A percentile compares a stretch with the other conserved stretches of the same genome.
These are phyloP conservation scores for Cyphomyrus plagiostoma DNA, from an alignment of 2,113 vertebrate genomes.

Conservation along the genomic window DNA sequence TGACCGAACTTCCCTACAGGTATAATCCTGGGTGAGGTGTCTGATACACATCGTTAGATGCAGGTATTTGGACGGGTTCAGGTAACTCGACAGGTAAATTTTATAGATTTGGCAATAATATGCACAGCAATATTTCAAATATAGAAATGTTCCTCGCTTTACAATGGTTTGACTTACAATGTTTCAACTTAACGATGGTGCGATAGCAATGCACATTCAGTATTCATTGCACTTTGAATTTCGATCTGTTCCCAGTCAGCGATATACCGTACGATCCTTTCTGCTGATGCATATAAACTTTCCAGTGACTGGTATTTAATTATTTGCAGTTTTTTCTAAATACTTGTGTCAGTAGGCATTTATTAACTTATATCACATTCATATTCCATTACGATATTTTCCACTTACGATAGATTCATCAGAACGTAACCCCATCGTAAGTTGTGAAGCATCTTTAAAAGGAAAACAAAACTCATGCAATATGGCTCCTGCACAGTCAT, in stretches of 20 bases:
- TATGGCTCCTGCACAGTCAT: background rate
- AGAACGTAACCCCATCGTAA: background rate
- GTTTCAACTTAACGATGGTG: no score
- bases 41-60: background rate
- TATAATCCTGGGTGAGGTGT: background rate
- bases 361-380: background rate
- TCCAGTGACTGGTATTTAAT: background rate
- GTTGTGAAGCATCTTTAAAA: background rate
- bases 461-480: background rate
- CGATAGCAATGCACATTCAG: background rate
- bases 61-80: background rate
- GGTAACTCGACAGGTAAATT: background rate
- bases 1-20: background rate
- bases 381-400: background rate
- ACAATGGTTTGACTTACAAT: no score
- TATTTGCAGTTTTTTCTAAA: background rate
- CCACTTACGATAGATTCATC: background rate
- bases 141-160: background rate
- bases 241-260: background rate
- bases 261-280: background rate
- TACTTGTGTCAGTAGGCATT: background rate
- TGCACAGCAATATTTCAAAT: background rate
- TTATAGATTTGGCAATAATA: background rate
- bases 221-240: background rate
- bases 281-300: background rate